A percentile compares a stretch with the other conserved stretches of the same genome.
Evolutionary conservation across 2,888 invertebrate genomes (phyloP).

Genomic region (Caradrina clavipalpis): DNA sequence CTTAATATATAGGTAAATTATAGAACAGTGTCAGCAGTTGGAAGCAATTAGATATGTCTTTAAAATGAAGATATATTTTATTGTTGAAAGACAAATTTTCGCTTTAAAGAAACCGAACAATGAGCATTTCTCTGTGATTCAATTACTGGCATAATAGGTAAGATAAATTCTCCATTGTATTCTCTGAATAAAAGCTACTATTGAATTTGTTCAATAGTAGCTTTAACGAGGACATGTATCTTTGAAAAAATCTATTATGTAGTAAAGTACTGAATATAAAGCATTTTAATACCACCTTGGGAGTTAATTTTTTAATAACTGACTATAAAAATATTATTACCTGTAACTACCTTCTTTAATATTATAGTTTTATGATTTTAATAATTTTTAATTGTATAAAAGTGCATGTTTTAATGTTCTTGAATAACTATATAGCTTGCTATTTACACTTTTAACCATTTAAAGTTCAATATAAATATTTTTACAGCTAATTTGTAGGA

Average conservation of each 20-base stretch:
- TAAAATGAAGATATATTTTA: slow-evolving; percentile 22
- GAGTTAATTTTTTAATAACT: neutral
- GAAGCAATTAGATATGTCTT: slow-evolving; percentile 4
- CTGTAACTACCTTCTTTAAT: neutral
- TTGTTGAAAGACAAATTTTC: slow-evolving; percentile 35
- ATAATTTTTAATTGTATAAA: neutral
- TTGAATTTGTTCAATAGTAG: no score
- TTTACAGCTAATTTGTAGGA: neutral
- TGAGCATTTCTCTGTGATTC: slow-evolving; percentile 36
- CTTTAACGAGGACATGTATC: slow-evolving; percentile 19
- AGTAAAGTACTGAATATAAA: slow-evolving; percentile 12
- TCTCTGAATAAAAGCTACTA: slow-evolving; percentile 35
- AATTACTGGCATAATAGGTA: slow-evolving; percentile 39
- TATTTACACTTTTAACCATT: neutral
- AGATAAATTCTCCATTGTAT: slow-evolving; percentile 41
- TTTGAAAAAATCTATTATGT: slow-evolving; percentile 29
- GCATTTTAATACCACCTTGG: neutral
- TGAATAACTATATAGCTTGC: neutral
- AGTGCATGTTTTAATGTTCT: neutral
- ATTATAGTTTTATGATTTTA: neutral
- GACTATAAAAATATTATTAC: neutral
- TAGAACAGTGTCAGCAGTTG: neutral
- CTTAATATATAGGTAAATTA: neutral
- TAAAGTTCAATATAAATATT: neutral
- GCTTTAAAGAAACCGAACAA: slow-evolving; percentile 32